Evolutionary conservation across 2,888 invertebrate species (phyloP).

Genomic region (Eupithecia centaureata): DNA sequence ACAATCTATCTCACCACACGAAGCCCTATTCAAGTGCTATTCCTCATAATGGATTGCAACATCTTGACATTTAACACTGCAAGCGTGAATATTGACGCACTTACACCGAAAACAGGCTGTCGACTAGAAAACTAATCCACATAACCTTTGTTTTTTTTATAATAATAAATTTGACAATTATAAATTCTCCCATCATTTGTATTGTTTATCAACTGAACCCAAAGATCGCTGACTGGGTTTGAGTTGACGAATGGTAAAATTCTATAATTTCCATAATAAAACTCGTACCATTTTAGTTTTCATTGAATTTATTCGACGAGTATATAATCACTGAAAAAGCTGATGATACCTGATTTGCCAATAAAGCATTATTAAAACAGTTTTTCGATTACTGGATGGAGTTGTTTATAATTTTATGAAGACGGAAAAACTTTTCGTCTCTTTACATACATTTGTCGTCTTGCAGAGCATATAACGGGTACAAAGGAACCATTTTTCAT

Average conservation of each 20-base stretch:
- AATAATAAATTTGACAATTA: too few species aligned
- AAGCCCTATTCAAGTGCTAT: constrained; percentile 26
- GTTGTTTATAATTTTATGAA: too few species aligned
- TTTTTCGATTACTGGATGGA: too few species aligned
- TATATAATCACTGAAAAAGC: too few species aligned
- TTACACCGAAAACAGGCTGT: constrained; percentile 10
- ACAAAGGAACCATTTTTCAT: too few species aligned
- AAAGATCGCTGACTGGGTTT: neutral
- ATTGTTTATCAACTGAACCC: neutral
- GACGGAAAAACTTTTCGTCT: too few species aligned
- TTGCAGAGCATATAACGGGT: too few species aligned
- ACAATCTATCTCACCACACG: constrained; percentile 7
- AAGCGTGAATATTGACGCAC: constrained; percentile 29
- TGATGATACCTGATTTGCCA: too few species aligned
- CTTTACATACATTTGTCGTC: too few species aligned
- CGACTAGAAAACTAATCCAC: neutral
- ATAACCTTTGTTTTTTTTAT: neutral
- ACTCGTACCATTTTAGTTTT: neutral
- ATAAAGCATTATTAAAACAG: too few species aligned
- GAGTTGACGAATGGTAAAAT: neutral
- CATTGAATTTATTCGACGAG: neutral
- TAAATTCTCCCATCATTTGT: too few species aligned
- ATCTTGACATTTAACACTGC: constrained; percentile 34
- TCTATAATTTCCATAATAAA: neutral
- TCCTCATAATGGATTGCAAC: constrained; percentile 34